phyloP scores from a whole-genome alignment of 2,888 invertebrate genomes.

The Tipula lateralis region DNA sequence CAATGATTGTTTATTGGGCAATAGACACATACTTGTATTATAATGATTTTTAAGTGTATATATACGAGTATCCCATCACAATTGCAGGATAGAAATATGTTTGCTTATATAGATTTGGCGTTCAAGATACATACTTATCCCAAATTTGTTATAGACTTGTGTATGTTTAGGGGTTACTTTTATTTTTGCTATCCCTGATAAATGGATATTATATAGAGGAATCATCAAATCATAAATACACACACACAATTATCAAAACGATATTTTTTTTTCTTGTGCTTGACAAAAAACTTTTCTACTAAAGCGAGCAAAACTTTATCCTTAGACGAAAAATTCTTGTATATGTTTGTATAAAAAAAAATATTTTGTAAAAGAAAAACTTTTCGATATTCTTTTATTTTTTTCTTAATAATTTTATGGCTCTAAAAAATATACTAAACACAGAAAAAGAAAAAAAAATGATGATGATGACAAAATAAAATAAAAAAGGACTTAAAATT shows the following conservation, averaged over 20 bases:
- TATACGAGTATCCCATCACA: not conserved
- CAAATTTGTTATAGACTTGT: not conserved
- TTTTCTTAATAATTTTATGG: conserved; percentile 15
- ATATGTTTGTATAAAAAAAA: not conserved
- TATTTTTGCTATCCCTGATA: not conserved
- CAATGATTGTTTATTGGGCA: not conserved
- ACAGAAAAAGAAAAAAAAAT: not conserved
- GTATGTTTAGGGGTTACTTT: not conserved
- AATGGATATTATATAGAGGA: not conserved
- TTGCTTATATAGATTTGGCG: not conserved
- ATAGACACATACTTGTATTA: not conserved
- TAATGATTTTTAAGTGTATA: not conserved
- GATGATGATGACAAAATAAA: conserved; percentile 24
- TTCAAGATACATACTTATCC: not conserved
- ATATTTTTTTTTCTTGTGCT: not conserved
- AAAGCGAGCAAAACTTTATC: not conserved
- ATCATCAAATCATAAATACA: conserved; percentile 11
- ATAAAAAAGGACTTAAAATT: conserved; percentile 19
- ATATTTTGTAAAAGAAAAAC: not conserved
- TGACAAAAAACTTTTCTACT: conserved; percentile 13
- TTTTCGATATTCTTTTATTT: not conserved
- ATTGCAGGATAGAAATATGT: not conserved
- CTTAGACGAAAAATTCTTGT: not conserved
- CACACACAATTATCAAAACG: not conserved
- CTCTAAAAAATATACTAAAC: conserved; percentile 11